phyloP scores from a whole-genome alignment of 2,888 invertebrate species.

The Polyploca ridens region DNA sequence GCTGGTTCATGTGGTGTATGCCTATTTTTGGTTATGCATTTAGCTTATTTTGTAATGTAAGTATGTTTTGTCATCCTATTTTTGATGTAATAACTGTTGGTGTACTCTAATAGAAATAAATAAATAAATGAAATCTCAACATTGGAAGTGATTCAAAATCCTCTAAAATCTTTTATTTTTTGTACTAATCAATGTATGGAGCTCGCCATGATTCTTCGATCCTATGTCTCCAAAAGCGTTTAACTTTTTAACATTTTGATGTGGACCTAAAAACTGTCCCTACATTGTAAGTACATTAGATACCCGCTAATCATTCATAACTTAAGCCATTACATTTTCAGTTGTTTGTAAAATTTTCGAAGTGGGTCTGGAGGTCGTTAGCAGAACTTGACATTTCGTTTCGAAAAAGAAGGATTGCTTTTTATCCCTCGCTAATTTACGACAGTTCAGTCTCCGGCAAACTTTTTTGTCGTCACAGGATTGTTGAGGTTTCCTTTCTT shows the following conservation, averaged over 20 bases:
- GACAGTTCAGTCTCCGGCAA: slow-evolving; percentile 42
- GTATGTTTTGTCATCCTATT: too few relatives aligned
- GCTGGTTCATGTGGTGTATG: too few relatives aligned
- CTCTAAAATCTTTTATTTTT: too few relatives aligned
- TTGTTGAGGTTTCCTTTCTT: slow-evolving; percentile 15
- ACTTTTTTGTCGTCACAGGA: slow-evolving; percentile 22
- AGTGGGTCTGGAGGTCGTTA: slow-evolving; percentile 58
- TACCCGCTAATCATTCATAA: neutral
- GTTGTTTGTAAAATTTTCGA: slow-evolving; percentile 49
- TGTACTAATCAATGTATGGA: too few relatives aligned
- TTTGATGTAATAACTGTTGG: too few relatives aligned
- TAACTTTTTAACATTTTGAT: neutral
- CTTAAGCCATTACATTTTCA: slow-evolving; percentile 18
- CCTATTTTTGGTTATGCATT: too few relatives aligned
- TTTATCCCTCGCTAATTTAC: slow-evolving; percentile 59
- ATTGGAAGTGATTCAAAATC: too few relatives aligned
- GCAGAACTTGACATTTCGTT: slow-evolving; percentile 68
- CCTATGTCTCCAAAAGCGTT: too few relatives aligned
- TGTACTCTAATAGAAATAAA: too few relatives aligned
- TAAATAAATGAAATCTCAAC: too few relatives aligned
- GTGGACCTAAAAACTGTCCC: neutral
- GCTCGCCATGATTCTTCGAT: too few relatives aligned
- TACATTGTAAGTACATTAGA: neutral
- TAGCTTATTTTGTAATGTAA: too few relatives aligned
- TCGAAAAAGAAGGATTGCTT: slow-evolving; percentile 67